A percentile compares a stretch with the other conserved stretches of the same genome.
Evolutionary conservation across 1,140 invertebrate species (phyloP).

Genomic region (Philaenus spumarius): DNA sequence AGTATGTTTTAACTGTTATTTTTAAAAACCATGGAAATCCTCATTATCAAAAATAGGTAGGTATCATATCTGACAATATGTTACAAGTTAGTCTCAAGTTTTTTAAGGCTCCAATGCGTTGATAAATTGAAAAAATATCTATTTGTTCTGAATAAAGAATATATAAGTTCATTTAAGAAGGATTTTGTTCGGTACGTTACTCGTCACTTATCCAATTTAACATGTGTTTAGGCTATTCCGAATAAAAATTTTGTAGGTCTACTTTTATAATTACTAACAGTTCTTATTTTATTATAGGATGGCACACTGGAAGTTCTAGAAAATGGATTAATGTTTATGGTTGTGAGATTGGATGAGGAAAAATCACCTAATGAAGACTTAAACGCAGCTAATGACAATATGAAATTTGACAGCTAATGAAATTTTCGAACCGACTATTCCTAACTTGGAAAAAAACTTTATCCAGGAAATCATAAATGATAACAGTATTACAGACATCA

Average conservation of each 20-base stretch:
- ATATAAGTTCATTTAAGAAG: not conserved
- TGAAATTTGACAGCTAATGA: not conserved
- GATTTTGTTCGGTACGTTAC: not conserved
- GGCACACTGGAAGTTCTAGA: not conserved
- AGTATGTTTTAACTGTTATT: too few relatives aligned
- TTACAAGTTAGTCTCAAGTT: too few relatives aligned
- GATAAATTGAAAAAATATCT: not conserved
- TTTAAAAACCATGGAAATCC: too few relatives aligned
- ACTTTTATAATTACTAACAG: too few relatives aligned
- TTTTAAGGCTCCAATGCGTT: too few relatives aligned
- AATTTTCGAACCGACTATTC: not conserved
- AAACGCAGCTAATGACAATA: not conserved
- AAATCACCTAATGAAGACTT: not conserved
- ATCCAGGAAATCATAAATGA: not conserved
- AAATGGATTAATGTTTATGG: not conserved
- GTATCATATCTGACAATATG: too few relatives aligned
- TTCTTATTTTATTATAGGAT: conserved; percentile 1
- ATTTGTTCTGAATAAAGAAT: not conserved
- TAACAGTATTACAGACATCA: not conserved
- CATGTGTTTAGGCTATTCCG: not conserved
- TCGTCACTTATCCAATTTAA: not conserved
- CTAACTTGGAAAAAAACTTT: not conserved
- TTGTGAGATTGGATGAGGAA: not conserved
- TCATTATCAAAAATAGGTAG: too few relatives aligned
- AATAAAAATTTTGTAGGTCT: not conserved